phyloP scores from a whole-genome alignment of 2,797 vertebrate species.

The Bradypodion pumilum region DNA sequence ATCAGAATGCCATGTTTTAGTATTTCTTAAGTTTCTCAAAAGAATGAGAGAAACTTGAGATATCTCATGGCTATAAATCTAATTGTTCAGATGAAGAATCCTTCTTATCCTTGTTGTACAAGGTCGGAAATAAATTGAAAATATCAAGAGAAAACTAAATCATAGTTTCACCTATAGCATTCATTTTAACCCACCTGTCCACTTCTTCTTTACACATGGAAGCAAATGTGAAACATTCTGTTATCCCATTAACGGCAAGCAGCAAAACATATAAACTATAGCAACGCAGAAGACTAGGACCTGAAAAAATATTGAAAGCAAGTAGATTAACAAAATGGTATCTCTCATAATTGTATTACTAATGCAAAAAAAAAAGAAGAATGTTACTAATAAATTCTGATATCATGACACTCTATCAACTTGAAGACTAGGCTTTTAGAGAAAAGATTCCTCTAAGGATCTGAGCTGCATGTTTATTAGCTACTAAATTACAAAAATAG shows the following conservation, averaged over 20 bases:
- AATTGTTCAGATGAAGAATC: background rate
- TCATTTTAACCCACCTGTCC: slow-evolving; percentile 83
- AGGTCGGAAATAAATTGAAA: background rate
- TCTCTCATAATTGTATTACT: background rate
- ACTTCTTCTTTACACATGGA: slow-evolving; percentile 94
- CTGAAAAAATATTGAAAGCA: slow-evolving; percentile 70
- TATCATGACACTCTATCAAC: background rate
- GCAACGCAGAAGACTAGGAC: slow-evolving; percentile 86
- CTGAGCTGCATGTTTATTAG: background rate
- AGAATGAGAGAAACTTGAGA: background rate
- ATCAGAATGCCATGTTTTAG: background rate
- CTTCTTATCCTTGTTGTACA: background rate
- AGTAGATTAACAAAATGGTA: background rate
- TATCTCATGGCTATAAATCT: background rate
- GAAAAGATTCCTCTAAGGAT: background rate
- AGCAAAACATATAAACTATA: slow-evolving; percentile 93
- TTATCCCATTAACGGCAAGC: slow-evolving; percentile 92
- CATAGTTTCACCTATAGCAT: background rate
- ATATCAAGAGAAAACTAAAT: background rate
- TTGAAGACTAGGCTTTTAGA: background rate
- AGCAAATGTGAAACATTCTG: slow-evolving; percentile 95
- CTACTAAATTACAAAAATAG: background rate
- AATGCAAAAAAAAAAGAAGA: background rate
- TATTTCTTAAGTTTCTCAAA: background rate
- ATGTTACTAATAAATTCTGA: slow-evolving; percentile 16